Evolutionary conservation across 2,113 vertebrate species (phyloP).

Genomic region (Pelvicachromis taeniatus): DNA sequence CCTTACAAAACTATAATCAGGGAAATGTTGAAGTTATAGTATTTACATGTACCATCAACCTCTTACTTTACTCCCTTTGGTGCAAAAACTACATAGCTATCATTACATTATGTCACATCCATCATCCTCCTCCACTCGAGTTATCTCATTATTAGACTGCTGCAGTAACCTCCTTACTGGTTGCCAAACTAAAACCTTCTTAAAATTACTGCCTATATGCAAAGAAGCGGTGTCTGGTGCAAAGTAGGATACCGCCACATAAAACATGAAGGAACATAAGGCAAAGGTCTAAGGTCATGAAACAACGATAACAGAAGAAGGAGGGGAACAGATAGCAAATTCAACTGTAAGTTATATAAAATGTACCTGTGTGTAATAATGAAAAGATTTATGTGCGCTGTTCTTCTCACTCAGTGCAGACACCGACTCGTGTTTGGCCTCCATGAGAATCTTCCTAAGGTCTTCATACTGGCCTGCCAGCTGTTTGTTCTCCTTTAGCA

Average conservation of each 20-base stretch:
- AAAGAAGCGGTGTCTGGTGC: neutral
- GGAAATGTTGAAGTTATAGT: conserved; percentile 6
- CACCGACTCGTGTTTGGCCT: conserved; percentile 42
- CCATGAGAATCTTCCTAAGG: conserved; percentile 50
- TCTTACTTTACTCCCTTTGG: conserved; percentile 48
- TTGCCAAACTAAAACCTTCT: conserved; percentile 46
- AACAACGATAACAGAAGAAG: neutral
- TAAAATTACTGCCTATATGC: conserved; percentile 35
- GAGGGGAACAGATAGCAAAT: neutral
- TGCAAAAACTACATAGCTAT: conserved; percentile 52
- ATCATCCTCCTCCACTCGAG: conserved; percentile 68
- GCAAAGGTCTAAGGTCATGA: neutral
- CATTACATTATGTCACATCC: conserved; percentile 64
- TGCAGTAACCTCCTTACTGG: conserved; percentile 59
- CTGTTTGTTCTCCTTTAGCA: conserved; percentile 45
- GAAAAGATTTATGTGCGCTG: conserved; percentile 16
- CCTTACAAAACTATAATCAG: conserved; percentile 22
- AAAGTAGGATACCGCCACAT: neutral
- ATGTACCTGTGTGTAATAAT: conserved; percentile 62
- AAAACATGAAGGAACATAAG: neutral
- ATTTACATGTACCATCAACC: conserved; percentile 46
- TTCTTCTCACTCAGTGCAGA: conserved; percentile 41
- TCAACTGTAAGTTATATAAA: neutral
- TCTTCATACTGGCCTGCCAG: conserved; percentile 46
- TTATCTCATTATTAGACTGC: conserved; percentile 67